Conservation (phyloP, 2,888 invertebrate species). For the Diogma glabrata region DNA sequence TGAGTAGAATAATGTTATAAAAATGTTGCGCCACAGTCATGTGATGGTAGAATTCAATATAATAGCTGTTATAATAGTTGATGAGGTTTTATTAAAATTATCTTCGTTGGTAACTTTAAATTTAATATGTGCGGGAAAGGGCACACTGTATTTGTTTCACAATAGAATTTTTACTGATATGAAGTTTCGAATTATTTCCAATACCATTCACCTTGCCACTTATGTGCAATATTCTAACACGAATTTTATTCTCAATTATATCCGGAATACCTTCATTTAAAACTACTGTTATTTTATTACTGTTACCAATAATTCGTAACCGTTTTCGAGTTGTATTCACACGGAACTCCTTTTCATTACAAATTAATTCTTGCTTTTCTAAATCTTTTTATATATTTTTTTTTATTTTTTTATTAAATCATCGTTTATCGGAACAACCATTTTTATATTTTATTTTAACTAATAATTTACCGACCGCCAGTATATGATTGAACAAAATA, state of each 20-base stretch:
- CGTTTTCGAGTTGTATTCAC: conserved; percentile 28
- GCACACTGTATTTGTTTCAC: conserved; percentile 31
- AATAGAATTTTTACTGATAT: conserved; percentile 29
- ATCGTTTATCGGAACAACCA: conserved; percentile 15
- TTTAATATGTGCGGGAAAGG: conserved; percentile 29
- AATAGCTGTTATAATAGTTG: too few species aligned
- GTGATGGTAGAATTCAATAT: too few species aligned
- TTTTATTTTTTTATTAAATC: not conserved
- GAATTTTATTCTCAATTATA: conserved; percentile 31
- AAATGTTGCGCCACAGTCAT: too few species aligned
- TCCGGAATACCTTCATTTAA: conserved; percentile 27
- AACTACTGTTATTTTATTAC: conserved; percentile 30
- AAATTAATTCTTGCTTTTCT: conserved; percentile 25
- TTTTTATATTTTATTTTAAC: too few species aligned
- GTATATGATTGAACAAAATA: too few species aligned
- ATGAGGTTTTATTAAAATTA: too few species aligned
- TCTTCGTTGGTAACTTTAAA: too few species aligned
- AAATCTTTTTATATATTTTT: too few species aligned
- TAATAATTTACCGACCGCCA: too few species aligned
- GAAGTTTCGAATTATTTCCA: conserved; percentile 34
- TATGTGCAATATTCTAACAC: conserved; percentile 30
- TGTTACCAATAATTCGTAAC: conserved; percentile 32
- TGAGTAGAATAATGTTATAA: too few species aligned
- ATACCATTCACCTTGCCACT: conserved; percentile 29
- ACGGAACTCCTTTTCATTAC: conserved; percentile 32